Evolutionary conservation across 2,888 invertebrate genomes (phyloP).

Genomic region (Amphimallon solstitiale): DNA sequence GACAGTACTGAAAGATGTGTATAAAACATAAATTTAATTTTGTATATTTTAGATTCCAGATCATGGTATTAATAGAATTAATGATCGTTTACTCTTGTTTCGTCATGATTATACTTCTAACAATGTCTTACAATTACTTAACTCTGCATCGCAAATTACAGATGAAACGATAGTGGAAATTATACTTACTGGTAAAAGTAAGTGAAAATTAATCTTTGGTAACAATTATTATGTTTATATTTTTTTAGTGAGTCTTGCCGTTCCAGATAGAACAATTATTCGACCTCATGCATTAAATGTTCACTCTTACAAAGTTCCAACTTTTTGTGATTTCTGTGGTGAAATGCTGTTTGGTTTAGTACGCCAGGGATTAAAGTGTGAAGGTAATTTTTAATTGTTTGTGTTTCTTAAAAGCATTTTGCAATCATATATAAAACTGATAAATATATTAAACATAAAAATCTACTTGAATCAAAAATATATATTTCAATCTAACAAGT

Average conservation of each 20-base stretch:
- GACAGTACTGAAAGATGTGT: too few relatives aligned
- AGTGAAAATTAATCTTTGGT: conserved; percentile 56
- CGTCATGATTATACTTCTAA: conserved; percentile 94
- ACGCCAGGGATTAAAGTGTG: conserved; percentile 98
- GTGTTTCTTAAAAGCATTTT: too few relatives aligned
- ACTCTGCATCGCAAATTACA: conserved; percentile 87
- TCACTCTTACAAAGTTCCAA: conserved; percentile 98
- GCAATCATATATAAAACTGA: too few relatives aligned
- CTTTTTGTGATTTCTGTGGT: conserved; percentile 99
- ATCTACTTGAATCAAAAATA: too few relatives aligned
- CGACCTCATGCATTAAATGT: conserved; percentile 94
- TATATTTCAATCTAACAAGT: too few relatives aligned
- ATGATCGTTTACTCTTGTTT: conserved; percentile 93
- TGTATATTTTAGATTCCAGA: conserved; percentile 81
- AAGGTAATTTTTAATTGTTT: conserved; percentile 83
- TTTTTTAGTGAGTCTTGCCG: conserved; percentile 53
- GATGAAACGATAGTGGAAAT: conserved; percentile 98
- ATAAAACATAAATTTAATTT: neutral
- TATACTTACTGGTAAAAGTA: conserved; percentile 85
- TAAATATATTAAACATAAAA: too few relatives aligned
- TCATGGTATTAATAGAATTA: conserved; percentile 89
- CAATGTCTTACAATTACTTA: conserved; percentile 94
- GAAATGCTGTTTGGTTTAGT: conserved; percentile 99
- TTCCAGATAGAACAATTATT: conserved; percentile 67
- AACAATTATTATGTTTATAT: neutral